Evolutionary conservation across 1,140 invertebrate species (phyloP).

Genomic region (Lerema accius): DNA sequence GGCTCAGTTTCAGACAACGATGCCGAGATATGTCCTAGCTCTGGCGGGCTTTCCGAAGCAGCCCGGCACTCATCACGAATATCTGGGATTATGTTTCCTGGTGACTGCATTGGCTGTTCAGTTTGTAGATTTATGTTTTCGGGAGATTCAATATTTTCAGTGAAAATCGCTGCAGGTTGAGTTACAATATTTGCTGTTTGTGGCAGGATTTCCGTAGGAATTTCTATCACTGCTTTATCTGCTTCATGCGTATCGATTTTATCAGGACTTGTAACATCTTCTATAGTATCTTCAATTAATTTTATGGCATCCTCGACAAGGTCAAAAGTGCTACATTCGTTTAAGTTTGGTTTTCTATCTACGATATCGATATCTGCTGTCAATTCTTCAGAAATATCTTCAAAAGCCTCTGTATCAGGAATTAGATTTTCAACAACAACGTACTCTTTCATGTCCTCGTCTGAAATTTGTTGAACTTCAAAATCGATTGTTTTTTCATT

Average conservation of each 20-base stretch:
- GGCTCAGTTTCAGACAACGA: conserved; percentile 6
- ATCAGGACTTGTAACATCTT: conserved; percentile 19
- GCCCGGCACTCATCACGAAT: neutral
- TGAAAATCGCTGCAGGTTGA: neutral
- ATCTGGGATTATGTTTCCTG: neutral
- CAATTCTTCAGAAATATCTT: conserved; percentile 11
- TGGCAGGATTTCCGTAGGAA: too few species aligned
- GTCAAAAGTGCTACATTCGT: conserved; percentile 35
- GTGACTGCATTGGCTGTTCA: conserved; percentile 6
- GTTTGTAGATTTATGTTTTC: neutral
- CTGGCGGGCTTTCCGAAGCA: conserved; percentile 9
- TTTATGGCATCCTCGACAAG: conserved; percentile 46
- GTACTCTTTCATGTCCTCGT: conserved; percentile 36
- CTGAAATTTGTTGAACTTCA: conserved; percentile 17
- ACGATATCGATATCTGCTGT: neutral
- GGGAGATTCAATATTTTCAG: neutral
- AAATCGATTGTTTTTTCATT: neutral
- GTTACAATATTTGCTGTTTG: neutral
- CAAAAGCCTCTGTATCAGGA: conserved; percentile 25
- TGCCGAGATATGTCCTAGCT: conserved; percentile 47
- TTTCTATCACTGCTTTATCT: neutral
- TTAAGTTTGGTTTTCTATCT: conserved; percentile 1
- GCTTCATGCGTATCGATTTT: neutral
- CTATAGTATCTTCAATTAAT: conserved; percentile 41
- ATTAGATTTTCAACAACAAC: conserved; percentile 39